These are phyloP conservation scores for Brachyopa scutellaris DNA, from an alignment of 2,888 invertebrate species.

Conservation along the genomic window DNA sequence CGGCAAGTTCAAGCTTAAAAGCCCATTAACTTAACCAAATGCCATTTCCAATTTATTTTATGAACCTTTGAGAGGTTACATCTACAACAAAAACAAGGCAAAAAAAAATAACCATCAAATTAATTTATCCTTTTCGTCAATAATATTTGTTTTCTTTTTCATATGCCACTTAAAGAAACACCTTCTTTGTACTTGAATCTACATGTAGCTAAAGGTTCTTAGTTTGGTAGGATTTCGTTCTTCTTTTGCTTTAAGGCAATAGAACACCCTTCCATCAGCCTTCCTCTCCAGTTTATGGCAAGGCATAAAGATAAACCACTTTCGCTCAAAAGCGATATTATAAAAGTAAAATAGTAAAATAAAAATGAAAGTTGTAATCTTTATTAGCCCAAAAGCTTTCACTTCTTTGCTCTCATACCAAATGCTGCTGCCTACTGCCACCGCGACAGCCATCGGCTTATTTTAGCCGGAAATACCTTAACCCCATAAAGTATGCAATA, in stretches of 20 bases:
- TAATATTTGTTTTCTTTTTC: conserved; percentile 11
- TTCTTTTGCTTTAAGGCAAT: no score
- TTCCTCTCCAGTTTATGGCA: conserved; percentile 23
- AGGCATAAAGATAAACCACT: conserved; percentile 54
- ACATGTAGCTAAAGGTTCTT: conserved; percentile 1
- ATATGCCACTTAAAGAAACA: conserved; percentile 33
- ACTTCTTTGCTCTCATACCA: neutral
- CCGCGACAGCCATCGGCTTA: neutral
- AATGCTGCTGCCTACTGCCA: no score
- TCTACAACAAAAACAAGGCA: neutral
- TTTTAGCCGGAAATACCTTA: conserved; percentile 21
- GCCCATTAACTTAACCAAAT: conserved; percentile 32
- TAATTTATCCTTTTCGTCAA: conserved; percentile 42
- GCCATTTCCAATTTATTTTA: conserved; percentile 27
- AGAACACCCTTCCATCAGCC: no score
- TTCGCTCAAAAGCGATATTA: conserved; percentile 42
- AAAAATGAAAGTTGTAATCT: conserved; percentile 40
- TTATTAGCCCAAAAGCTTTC: conserved; percentile 51
- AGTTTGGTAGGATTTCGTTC: conserved; percentile 3
- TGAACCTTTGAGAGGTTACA: neutral
- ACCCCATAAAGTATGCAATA: conserved; percentile 52
- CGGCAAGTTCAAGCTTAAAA: conserved; percentile 10
- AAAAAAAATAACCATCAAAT: conserved; percentile 22
- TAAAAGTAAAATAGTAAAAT: conserved; percentile 22
- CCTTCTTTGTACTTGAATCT: neutral